Conservation (phyloP, 2,113 vertebrate genomes). For the Gopherus flavomarginatus region DNA sequence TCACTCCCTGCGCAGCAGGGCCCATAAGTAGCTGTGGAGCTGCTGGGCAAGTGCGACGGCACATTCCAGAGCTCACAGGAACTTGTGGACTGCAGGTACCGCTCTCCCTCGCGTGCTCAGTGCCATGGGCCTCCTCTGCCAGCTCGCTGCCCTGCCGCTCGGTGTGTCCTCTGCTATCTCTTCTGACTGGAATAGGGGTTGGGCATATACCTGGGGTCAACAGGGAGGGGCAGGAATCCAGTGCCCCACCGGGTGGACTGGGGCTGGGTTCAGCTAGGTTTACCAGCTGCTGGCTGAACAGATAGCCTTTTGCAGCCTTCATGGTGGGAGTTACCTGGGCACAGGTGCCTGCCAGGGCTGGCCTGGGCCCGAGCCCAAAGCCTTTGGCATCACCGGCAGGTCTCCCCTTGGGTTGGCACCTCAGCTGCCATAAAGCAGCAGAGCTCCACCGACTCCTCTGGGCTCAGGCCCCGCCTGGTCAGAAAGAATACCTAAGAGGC, state of each 20-base stretch:
- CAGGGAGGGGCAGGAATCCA: background rate
- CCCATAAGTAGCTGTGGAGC: background rate
- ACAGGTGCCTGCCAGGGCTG: too few species aligned
- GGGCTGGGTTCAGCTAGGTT: background rate
- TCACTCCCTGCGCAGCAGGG: background rate
- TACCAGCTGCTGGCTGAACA: background rate
- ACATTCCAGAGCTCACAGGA: background rate
- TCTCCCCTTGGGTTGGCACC: background rate
- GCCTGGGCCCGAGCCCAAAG: background rate
- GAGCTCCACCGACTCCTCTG: background rate
- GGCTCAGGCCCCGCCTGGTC: background rate
- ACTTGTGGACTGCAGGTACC: background rate
- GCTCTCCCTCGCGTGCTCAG: background rate
- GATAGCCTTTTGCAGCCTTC: too few species aligned
- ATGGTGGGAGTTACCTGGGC: background rate
- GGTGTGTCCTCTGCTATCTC: background rate
- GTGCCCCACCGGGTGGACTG: background rate
- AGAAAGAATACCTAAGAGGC: background rate
- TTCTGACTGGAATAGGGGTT: background rate
- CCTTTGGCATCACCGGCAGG: background rate
- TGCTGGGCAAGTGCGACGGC: background rate
- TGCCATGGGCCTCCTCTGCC: too few species aligned
- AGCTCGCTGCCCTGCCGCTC: too few species aligned
- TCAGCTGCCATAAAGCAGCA: background rate
- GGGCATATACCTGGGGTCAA: background rate